Percentiles rank a stretch among this genome's conserved stretches.
phyloP scores from a whole-genome alignment of 2,888 invertebrate genomes.

The Ophion ventricosus region DNA sequence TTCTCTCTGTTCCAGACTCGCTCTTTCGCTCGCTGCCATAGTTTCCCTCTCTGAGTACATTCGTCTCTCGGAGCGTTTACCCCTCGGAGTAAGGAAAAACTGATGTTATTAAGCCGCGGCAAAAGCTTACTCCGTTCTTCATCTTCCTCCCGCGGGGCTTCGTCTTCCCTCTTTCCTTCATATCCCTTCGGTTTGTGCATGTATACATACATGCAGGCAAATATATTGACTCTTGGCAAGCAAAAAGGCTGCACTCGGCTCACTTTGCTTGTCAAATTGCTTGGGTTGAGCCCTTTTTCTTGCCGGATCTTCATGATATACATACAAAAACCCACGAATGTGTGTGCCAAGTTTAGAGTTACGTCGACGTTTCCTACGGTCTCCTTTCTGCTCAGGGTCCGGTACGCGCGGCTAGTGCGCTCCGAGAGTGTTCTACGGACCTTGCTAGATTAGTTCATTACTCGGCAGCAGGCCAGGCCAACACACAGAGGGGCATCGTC shows the following conservation, averaged over 20 bases:
- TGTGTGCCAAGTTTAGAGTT: slow-evolving; percentile 21
- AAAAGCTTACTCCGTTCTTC: slow-evolving; percentile 69
- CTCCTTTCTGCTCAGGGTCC: slow-evolving; percentile 49
- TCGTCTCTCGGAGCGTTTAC: slow-evolving; percentile 69
- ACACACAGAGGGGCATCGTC: slow-evolving; percentile 68
- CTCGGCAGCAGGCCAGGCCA: slow-evolving; percentile 70
- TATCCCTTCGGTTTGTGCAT: slow-evolving; percentile 11
- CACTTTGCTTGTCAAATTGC: slow-evolving; percentile 14
- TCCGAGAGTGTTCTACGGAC: slow-evolving; percentile 47
- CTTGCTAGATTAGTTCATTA: slow-evolving; percentile 82
- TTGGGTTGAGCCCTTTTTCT: slow-evolving; percentile 4
- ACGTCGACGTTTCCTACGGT: slow-evolving; percentile 57
- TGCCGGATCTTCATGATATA: not conserved
- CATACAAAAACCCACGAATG: not conserved
- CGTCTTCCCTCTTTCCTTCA: slow-evolving; percentile 49
- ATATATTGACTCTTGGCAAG: slow-evolving; percentile 1
- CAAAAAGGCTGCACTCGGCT: not conserved
- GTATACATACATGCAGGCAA: slow-evolving; percentile 16
- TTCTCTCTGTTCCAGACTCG: not conserved
- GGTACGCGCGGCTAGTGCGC: slow-evolving; percentile 35
- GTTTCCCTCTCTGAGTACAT: slow-evolving; percentile 43
- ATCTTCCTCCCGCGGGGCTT: slow-evolving; percentile 60
- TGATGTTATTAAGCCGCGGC: slow-evolving; percentile 80
- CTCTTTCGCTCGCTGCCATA: slow-evolving; percentile 34
- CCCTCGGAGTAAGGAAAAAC: slow-evolving; percentile 76